Conservation (phyloP, 2,888 invertebrate genomes). For the Epiblema foenella region DNA sequence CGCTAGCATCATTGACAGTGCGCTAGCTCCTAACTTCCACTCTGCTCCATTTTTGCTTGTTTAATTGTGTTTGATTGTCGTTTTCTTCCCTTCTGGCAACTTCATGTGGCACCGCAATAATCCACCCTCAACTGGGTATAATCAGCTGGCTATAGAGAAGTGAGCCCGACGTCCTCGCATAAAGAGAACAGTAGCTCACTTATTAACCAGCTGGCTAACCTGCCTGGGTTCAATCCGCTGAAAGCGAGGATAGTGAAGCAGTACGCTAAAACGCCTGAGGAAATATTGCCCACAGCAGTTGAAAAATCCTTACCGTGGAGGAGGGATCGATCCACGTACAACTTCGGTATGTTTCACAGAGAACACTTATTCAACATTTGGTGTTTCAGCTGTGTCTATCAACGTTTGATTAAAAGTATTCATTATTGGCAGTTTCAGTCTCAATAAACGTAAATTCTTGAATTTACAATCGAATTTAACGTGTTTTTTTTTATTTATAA, state of each 20-base stretch:
- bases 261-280: slow-evolving; percentile 86
- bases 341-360: slow-evolving; percentile 87
- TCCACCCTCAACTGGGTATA: slow-evolving; percentile 73
- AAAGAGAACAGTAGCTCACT: slow-evolving; percentile 88
- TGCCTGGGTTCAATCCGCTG: slow-evolving; percentile 88
- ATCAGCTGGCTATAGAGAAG: slow-evolving; percentile 81
- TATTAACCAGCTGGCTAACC: slow-evolving; percentile 88
- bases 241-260: slow-evolving; percentile 89
- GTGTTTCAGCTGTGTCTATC: slow-evolving; percentile 56
- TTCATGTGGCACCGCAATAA: slow-evolving; percentile 80
- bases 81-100: slow-evolving; percentile 84
- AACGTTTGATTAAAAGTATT: slow-evolving; percentile 59
- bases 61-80: slow-evolving; percentile 79
- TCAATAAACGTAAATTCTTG: not conserved
- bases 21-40: slow-evolving; percentile 46
- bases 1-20: slow-evolving; percentile 41
- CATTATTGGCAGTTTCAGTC: not conserved
- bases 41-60: slow-evolving; percentile 72
- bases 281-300: slow-evolving; percentile 89
- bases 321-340: slow-evolving; percentile 89
- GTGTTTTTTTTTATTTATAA: not conserved
- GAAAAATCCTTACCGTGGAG: slow-evolving; percentile 95
- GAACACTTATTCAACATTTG: slow-evolving; percentile 59
- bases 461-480: not conserved
- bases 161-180: slow-evolving; percentile 84